Evolutionary conservation across 2,797 vertebrate species (phyloP).

Genomic region (Pangasius mekongensis): DNA sequence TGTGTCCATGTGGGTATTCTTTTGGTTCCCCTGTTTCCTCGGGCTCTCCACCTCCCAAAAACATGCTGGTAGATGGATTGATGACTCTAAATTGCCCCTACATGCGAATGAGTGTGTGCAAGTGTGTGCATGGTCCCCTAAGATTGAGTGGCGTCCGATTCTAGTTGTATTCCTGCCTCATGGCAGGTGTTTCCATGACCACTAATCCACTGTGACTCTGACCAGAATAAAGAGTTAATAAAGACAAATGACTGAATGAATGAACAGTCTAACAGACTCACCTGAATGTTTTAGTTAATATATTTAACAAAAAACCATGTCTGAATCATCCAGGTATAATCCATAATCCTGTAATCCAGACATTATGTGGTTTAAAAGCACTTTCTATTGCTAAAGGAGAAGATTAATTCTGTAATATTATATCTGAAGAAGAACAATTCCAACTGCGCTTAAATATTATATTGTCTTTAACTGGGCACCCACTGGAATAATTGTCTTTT

Average conservation of each 20-base stretch:
- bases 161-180: neutral
- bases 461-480: neutral
- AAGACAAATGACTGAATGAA: neutral
- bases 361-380: neutral
- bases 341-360: slow-evolving; percentile 16
- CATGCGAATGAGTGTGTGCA: neutral
- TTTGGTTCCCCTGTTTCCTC: neutral
- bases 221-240: neutral
- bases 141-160: neutral
- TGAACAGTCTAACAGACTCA: neutral
- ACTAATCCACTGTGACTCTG: neutral
- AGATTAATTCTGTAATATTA: neutral
- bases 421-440: neutral
- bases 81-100: too few species aligned
- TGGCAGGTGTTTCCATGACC: neutral
- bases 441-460: neutral
- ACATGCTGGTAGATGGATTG: neutral
- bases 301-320: neutral
- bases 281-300: neutral
- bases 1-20: neutral
- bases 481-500: neutral
- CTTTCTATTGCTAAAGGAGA: neutral
- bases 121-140: too few species aligned
- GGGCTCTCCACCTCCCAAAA: neutral
- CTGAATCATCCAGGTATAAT: neutral